Evolutionary conservation across 2,797 vertebrate genomes (phyloP).

Genomic region (Chelonia mydas): DNA sequence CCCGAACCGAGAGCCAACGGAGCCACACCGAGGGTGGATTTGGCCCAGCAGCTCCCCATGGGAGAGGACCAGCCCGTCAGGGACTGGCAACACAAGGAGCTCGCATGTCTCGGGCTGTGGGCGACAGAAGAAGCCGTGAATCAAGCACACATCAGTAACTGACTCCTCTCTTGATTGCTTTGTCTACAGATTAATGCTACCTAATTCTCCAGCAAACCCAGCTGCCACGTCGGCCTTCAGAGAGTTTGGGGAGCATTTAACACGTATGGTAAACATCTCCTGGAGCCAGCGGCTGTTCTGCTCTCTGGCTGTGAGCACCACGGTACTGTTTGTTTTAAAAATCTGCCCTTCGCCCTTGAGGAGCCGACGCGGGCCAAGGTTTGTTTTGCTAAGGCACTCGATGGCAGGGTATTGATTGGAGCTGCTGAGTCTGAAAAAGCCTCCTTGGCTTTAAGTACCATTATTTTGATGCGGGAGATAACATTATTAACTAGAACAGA

Average conservation of each 20-base stretch:
- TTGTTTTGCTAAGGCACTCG: background rate
- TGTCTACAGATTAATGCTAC: background rate
- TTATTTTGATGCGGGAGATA: background rate
- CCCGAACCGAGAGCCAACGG: background rate
- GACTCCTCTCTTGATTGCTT: background rate
- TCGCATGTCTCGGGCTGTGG: background rate
- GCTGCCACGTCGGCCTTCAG: background rate
- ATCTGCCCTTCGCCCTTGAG: background rate
- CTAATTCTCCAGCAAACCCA: background rate
- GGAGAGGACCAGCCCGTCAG: background rate
- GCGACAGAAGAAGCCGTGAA: background rate
- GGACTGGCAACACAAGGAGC: background rate
- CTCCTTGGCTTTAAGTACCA: background rate
- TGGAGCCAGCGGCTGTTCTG: background rate
- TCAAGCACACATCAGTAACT: background rate
- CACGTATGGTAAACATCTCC: background rate
- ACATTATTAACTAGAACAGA: background rate
- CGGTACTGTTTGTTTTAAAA: background rate
- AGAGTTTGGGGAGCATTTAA: background rate
- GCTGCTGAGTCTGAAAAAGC: background rate
- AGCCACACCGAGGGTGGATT: background rate
- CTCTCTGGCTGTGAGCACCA: background rate
- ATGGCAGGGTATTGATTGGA: background rate
- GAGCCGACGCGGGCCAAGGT: background rate
- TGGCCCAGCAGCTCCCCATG: background rate